These are phyloP conservation scores for Thaumatotibia leucotreta DNA, from an alignment of 1,140 invertebrate species.

Conservation along the genomic window DNA sequence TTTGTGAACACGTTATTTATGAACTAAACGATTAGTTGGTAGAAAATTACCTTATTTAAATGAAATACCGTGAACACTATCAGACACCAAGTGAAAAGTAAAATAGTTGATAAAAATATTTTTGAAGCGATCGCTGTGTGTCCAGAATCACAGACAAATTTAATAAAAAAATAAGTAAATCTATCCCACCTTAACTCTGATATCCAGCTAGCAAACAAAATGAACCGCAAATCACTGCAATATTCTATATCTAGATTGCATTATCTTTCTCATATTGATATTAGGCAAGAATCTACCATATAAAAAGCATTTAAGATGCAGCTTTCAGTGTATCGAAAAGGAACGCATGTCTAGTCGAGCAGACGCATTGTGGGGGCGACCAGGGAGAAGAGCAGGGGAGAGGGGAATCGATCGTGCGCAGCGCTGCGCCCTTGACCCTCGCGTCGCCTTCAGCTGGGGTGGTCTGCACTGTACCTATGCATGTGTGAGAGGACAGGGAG, in stretches of 20 bases:
- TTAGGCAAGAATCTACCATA: neutral
- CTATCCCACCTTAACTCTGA: neutral
- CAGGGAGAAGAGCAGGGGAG: conserved; percentile 5
- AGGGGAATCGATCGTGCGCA: conserved; percentile 32
- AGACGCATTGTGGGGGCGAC: conserved; percentile 15
- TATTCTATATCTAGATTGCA: neutral
- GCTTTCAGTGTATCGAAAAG: neutral
- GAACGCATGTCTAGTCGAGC: conserved; percentile 28
- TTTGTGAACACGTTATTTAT: neutral
- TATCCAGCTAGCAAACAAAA: neutral
- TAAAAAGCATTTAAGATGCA: neutral
- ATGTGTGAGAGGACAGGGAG: conserved; percentile 8
- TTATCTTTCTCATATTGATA: neutral
- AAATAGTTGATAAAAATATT: no score
- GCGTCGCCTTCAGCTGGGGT: conserved; percentile 18
- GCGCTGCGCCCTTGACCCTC: conserved; percentile 47
- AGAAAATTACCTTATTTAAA: neutral
- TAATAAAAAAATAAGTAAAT: neutral
- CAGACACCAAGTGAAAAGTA: no score
- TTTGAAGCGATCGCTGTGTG: neutral
- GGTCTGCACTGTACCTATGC: conserved; percentile 14
- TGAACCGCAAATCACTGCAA: neutral
- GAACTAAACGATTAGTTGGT: neutral
- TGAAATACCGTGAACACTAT: no score
- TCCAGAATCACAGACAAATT: neutral